Evolutionary conservation across 2,113 vertebrate genomes (phyloP), one percentile per base, ranked within the genome.

Genomic region (Cardinalis cardinalis): DNA sequence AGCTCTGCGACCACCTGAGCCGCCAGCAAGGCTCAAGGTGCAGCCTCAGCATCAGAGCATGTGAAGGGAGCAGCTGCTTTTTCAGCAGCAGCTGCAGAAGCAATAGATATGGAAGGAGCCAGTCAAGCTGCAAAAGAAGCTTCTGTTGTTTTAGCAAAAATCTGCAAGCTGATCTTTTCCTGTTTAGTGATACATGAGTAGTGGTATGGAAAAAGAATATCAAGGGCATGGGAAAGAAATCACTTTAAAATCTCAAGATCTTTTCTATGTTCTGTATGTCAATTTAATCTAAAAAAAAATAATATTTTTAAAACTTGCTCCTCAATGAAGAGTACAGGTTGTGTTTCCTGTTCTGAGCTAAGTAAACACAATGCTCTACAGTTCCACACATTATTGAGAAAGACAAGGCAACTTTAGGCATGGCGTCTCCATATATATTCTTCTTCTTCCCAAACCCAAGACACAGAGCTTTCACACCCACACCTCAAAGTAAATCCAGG

Each of bases 111-210:
- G 25, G 87, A 88, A 93, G 55, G 48, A 95, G 76, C 36, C 87
- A 89, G 48, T 87, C 84, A 88, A 92, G 93, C 89, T 93, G 87
- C 90, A 92, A 92, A 93, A 89, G 46, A 82, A 93, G 70, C 85
- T 92, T 92, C 89, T 94, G 92, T 75, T 95, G 32, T 88, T 84
- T 89, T 76, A 92, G 72, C 65, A 90, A 82, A 95, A 91, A 92
- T 84, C 48, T 86, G 90, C 80, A 89, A 82, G 73, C 29, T 79
- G 60, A 77, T 49, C 43, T 81, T 87, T 86, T 75, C 53, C 46
- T 78, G 34, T 46, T 88, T 74, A 93, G 65, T 78, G 60, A 69
- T 61, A 72, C 31, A 46, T 56, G 43, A 64, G 26, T 72, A 82
- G 46, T 48, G 55, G 15, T 61, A 84, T 40, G 66, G 55, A 91